These are phyloP conservation scores for Neoascia interrupta DNA, from an alignment of 2,888 invertebrate genomes.

Conservation along the genomic window DNA sequence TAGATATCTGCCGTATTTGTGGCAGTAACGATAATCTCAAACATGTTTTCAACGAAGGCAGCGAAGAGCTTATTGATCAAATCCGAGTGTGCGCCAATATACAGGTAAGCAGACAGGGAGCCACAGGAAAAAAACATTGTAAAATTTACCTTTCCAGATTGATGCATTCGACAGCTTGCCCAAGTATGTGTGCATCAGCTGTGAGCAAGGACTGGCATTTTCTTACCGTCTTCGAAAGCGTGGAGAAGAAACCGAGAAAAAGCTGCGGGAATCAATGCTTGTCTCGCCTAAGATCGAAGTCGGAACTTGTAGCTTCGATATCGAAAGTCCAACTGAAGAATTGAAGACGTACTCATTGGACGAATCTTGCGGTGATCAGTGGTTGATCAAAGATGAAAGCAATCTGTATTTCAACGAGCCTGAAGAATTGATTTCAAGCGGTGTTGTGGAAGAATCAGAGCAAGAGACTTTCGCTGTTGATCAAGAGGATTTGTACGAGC, in stretches of 20 bases:
- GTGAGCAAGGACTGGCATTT: constrained; percentile 69
- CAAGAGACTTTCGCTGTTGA: too few relatives aligned
- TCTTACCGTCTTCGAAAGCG: constrained; percentile 71
- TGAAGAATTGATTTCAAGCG: constrained; percentile 6
- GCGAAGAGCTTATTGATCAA: constrained; percentile 68
- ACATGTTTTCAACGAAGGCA: constrained; percentile 61
- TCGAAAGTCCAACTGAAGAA: not conserved
- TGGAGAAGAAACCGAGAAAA: constrained; percentile 70
- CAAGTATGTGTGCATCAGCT: constrained; percentile 70
- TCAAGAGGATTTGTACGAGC: too few relatives aligned
- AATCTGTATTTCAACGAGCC: not conserved
- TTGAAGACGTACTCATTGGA: too few relatives aligned
- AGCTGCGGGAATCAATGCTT: constrained; percentile 51
- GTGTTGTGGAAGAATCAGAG: too few relatives aligned
- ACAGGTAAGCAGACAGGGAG: constrained; percentile 42
- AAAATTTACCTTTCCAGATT: constrained; percentile 60
- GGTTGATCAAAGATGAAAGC: constrained; percentile 13
- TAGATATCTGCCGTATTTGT: constrained; percentile 71
- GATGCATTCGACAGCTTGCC: constrained; percentile 66
- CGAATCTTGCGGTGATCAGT: constrained; percentile 18
- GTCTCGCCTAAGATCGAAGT: not conserved
- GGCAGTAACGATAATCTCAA: constrained; percentile 66
- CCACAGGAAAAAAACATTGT: too few relatives aligned
- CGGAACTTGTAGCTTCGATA: not conserved
- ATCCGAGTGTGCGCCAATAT: constrained; percentile 71